Base-by-base conservation (phyloP, 2,113 vertebrate genomes). In the Macquaria ambigua region DNA sequence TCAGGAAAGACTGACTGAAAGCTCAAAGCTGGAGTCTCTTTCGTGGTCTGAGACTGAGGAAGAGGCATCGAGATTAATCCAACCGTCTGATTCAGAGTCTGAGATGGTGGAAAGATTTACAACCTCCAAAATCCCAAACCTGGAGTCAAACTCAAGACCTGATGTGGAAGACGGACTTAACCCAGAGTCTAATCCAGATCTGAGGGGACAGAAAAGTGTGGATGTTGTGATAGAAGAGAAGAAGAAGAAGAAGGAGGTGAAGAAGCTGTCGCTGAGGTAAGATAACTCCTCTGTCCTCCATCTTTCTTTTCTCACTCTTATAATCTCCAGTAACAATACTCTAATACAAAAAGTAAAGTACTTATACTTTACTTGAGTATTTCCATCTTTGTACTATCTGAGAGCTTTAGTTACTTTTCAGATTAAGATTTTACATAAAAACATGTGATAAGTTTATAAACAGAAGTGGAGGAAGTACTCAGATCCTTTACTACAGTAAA, bases 201-300 rank as follows among this genome's bases (percentile, higher is more conserved):
- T 0, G 34, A 46, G n/a, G 20, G 9, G 15, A 3, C 37, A 58
- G 6, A 43, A 23, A 1, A 43, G 1, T n/a, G 23, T 3, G n/a
- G 59, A 59, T 7, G 39, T 4, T 21, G 0, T 37, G 18, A 72
- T 0, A 63, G 23, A 8, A 25, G 1, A n/a, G 62, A 50, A 43
- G 69, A 48, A 4, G 61, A 28, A 8, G 69, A 52, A 75, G 61
- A n/a, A 64, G 52, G 20, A 12, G 34, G 34, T 34, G 34, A 74
- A 80, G 68, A 81, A 59, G 6, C 89, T 61, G n/a, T 4, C 53
- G 4, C 81, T 87, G 3, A 91, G 90, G 92, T 93, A 58, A 87
- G 34, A 73, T 6, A 0, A 21, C 37, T 50, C 46, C 46, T 66
- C 14, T 25, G 18, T 68, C 62, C 34, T 55, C 37, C 16, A 16